Conservation (phyloP, 2,888 invertebrate genomes). For the Tinea trinotella region DNA sequence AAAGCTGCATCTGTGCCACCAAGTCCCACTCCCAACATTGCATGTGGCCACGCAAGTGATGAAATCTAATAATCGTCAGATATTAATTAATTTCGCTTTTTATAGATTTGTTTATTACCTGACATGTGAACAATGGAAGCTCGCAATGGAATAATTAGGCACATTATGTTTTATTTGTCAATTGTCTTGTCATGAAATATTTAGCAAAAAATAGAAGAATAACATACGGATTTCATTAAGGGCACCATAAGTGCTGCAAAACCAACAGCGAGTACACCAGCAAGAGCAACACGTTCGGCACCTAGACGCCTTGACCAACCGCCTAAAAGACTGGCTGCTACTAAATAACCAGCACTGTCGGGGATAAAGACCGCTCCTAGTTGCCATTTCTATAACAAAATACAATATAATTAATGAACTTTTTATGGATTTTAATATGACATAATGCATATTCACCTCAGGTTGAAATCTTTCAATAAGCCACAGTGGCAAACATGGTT, state of each 20-base stretch:
- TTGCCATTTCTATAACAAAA: constrained; percentile 40
- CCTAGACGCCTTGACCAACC: constrained; percentile 33
- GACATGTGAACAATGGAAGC: no score
- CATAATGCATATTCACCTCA: constrained; percentile 27
- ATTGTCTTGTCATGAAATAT: no score
- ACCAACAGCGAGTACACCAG: constrained; percentile 37
- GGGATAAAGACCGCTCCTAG: constrained; percentile 54
- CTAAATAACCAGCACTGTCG: constrained; percentile 54
- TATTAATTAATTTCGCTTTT: not conserved
- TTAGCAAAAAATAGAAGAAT: no score
- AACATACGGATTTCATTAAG: constrained; percentile 34
- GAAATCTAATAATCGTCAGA: constrained; percentile 29
- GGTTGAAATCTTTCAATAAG: constrained; percentile 42
- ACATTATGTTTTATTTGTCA: no score
- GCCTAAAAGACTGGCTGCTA: constrained; percentile 25
- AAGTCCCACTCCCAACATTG: constrained; percentile 49
- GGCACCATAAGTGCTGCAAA: constrained; percentile 44
- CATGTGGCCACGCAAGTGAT: constrained; percentile 46
- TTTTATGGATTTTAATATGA: not conserved
- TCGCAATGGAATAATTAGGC: no score
- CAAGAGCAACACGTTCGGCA: constrained; percentile 50
- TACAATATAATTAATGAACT: not conserved
- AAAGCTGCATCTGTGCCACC: constrained; percentile 56
- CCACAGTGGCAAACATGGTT: constrained; percentile 58
- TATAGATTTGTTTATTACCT: not conserved